Base-by-base conservation (phyloP, 2,888 invertebrate species). In the Keiferia lycopersicella region DNA sequence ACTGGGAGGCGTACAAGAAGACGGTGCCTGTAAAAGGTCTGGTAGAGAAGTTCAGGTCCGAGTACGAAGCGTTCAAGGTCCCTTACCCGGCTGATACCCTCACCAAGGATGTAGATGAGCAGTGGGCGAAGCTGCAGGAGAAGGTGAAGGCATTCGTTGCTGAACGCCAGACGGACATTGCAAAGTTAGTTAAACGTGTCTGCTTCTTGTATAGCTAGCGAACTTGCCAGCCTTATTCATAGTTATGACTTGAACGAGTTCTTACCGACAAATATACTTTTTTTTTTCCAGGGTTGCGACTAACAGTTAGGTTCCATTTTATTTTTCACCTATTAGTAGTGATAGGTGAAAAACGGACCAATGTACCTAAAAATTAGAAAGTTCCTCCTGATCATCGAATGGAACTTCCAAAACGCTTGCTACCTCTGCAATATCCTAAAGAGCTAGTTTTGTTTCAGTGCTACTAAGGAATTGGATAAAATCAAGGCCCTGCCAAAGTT, bases 1-100 rank as follows among this genome's bases (percentile, higher is more conserved):
- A 90, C 56, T 91, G 91, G 91, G 87, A 81, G 0, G 68, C 72
- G 8, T 91, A 88, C 67, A 69, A 78, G 16, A 86, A 87, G 65
- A 39, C 67, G 0, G 80, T 89, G 0, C 85, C 87, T 0, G 70
- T 83, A 0, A 58, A 71, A 10, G 83, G 82, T 0, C 73, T 90
- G 2, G 88, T 91, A 2, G 87, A 87, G 0, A 83, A 86, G 65
- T 77, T 89, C 30, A 80, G 85, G 68, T 61, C 76, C 0, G 74
- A 70, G 0, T 89, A 91, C 63, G 73, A 77, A 20, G 38, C 66
- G 0, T 76, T 79, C 7, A 78, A 83, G 65, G 75, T 91, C 0
- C 88, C 90, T 0, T 85, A 80, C 38, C 91, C 90, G 1, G 61
- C 68, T 11, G 91, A 91, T 64, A 80, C 71, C 0, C 48, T 84